These are phyloP conservation scores for Oligia strigilis DNA, from an alignment of 2,888 invertebrate species.

Conservation along the genomic window DNA sequence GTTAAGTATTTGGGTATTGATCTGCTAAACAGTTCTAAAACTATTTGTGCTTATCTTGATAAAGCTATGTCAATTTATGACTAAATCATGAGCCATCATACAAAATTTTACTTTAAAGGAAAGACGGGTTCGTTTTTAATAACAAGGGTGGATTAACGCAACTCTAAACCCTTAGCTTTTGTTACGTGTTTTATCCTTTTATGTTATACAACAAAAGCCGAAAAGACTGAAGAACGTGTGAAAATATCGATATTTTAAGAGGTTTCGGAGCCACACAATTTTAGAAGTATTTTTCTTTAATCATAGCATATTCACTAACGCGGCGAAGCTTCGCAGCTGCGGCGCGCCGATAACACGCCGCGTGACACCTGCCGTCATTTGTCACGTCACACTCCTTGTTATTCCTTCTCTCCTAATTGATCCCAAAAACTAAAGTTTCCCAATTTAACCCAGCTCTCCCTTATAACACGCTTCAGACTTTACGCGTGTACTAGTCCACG, in stretches of 20 bases:
- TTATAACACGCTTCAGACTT: constrained; percentile 37
- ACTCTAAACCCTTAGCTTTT: constrained; percentile 18
- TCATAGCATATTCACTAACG: constrained; percentile 55
- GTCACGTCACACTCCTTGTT: constrained; percentile 56
- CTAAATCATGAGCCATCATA: background rate
- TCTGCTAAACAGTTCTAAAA: background rate
- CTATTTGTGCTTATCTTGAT: background rate
- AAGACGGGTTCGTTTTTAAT: background rate
- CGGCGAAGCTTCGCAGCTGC: constrained; percentile 65
- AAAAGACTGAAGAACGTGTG: constrained; percentile 33
- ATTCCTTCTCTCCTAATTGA: constrained; percentile 57
- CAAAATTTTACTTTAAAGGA: constrained; percentile 7
- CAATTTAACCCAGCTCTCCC: constrained; percentile 53
- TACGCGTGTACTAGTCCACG: constrained; percentile 33
- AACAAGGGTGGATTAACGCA: constrained; percentile 17
- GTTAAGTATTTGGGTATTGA: constrained; percentile 26
- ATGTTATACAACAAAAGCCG: constrained; percentile 27
- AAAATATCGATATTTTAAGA: constrained; percentile 44
- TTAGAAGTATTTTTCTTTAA: constrained; percentile 61
- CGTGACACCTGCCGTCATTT: constrained; percentile 61
- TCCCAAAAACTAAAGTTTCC: constrained; percentile 52
- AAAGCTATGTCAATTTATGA: background rate
- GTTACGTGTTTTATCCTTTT: constrained; percentile 14
- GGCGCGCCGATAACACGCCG: constrained; percentile 66
- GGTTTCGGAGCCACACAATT: constrained; percentile 29